Conservation (phyloP, 2,888 invertebrate genomes). For the Imbricaverruca yamaguchii region DNA sequence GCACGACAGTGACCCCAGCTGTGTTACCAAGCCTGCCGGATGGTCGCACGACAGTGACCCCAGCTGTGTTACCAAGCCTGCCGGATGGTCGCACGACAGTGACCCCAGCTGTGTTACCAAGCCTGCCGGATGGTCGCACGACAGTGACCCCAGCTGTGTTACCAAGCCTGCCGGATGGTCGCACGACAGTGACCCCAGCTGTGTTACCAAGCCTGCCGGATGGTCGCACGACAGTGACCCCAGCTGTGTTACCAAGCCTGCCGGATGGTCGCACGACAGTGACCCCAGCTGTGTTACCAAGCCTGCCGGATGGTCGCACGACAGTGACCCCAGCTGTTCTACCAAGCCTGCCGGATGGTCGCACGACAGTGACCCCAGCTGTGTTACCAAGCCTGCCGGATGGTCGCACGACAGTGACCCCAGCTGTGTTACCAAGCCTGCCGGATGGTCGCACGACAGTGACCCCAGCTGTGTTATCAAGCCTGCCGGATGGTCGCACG, state of each 20-base stretch:
- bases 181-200: conserved; percentile 70
- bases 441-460: conserved; percentile 25
- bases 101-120: conserved; percentile 85
- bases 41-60: conserved; percentile 51
- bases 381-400: conserved; percentile 74
- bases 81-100: conserved; percentile 25
- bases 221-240: conserved; percentile 51
- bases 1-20: conserved; percentile 70
- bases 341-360: conserved; percentile 61
- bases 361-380: conserved; percentile 70
- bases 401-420: conserved; percentile 51
- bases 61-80: conserved; percentile 88
- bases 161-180: conserved; percentile 61
- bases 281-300: conserved; percentile 85
- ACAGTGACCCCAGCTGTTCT: conserved; percentile 77
- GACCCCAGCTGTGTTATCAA: conserved; percentile 85
- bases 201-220: conserved; percentile 74
- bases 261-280: conserved; percentile 25
- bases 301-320: conserved; percentile 51
- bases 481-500: conserved; percentile 51
- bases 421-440: conserved; percentile 88
- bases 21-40: conserved; percentile 74
- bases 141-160: conserved; percentile 78
- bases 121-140: conserved; percentile 51
- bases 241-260: conserved; percentile 88